Percentiles rank a stretch among this genome's conserved stretches.
phyloP scores from a whole-genome alignment of 2,113 vertebrate species.

The Nanorana parkeri region DNA sequence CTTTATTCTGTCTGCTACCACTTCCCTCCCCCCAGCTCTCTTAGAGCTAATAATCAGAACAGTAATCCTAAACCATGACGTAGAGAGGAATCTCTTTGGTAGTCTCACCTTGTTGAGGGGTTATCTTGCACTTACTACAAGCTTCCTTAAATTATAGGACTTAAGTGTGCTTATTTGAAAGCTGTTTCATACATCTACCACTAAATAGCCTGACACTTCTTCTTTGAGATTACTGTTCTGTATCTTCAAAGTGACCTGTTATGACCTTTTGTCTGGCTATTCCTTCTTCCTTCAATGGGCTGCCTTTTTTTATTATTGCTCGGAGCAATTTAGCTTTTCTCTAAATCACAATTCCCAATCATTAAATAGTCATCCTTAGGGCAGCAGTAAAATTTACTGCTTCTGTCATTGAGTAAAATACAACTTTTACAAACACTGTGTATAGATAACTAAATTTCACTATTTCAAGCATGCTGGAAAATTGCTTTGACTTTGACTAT shows the following conservation, averaged over 20 bases:
- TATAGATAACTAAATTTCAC: too few species aligned
- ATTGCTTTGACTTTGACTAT: too few species aligned
- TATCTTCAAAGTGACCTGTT: slow-evolving; percentile 53
- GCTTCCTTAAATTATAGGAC: slow-evolving; percentile 22
- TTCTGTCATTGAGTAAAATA: not conserved
- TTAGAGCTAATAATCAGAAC: too few species aligned
- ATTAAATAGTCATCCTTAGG: slow-evolving; percentile 10
- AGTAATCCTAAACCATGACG: too few species aligned
- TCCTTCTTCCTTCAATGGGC: slow-evolving; percentile 12
- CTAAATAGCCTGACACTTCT: slow-evolving; percentile 39
- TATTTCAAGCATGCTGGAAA: too few species aligned
- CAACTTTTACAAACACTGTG: too few species aligned
- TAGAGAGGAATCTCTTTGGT: not conserved
- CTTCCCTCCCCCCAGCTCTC: too few species aligned
- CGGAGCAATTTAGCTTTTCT: slow-evolving; percentile 10
- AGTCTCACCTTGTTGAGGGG: not conserved
- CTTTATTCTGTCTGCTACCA: too few species aligned
- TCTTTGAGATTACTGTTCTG: slow-evolving; percentile 46
- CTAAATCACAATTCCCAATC: slow-evolving; percentile 24
- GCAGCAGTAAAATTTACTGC: not conserved
- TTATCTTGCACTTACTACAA: slow-evolving; percentile 36
- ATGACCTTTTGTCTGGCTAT: slow-evolving; percentile 43
- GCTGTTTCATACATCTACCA: slow-evolving; percentile 42
- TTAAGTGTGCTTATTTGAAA: slow-evolving; percentile 36
- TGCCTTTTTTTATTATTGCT: slow-evolving; percentile 45